Evolutionary conservation across 30 jellyfish, hydroid and myxozoan genomes (phyloP).

Genomic region (Hydractinia echinata): DNA sequence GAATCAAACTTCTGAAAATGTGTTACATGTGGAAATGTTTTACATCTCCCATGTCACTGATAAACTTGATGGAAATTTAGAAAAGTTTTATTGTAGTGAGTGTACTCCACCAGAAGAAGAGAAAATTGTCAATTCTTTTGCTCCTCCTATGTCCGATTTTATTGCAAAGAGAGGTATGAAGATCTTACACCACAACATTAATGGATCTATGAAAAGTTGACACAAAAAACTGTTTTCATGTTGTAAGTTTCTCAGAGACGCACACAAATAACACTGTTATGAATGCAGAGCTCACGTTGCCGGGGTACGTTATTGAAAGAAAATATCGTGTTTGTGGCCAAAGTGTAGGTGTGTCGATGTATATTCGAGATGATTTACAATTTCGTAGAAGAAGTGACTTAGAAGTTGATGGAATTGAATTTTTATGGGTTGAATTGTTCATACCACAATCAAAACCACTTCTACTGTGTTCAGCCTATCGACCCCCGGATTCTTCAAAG

Average conservation of each 20-base stretch:
- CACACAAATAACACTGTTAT: no score
- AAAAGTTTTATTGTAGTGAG: background rate
- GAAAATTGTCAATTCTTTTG: background rate
- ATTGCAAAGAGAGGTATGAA: conserved; percentile 31
- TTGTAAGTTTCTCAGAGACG: conserved; percentile 28
- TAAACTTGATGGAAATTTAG: background rate
- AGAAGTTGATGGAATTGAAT: no score
- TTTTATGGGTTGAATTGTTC: no score
- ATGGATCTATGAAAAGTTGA: conserved; percentile 18
- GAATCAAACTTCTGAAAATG: background rate
- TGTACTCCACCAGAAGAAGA: background rate
- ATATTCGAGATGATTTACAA: no score
- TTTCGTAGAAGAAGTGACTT: no score
- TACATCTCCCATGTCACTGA: background rate
- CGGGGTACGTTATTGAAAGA: conserved; percentile 44
- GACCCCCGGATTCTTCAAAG: no score
- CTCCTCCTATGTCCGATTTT: background rate
- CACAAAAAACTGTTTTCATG: conserved; percentile 34
- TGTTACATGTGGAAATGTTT: background rate
- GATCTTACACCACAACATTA: conserved; percentile 51
- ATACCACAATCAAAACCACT: no score
- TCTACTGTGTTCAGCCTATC: no score
- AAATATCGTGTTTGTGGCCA: conserved; percentile 41
- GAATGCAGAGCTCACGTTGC: conserved; percentile 27
- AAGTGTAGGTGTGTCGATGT: no score